Percentiles rank a stretch among this genome's conserved stretches.
Conservation (phyloP, 1,140 invertebrate genomes). For the Geopemphigus sp. region DNA sequence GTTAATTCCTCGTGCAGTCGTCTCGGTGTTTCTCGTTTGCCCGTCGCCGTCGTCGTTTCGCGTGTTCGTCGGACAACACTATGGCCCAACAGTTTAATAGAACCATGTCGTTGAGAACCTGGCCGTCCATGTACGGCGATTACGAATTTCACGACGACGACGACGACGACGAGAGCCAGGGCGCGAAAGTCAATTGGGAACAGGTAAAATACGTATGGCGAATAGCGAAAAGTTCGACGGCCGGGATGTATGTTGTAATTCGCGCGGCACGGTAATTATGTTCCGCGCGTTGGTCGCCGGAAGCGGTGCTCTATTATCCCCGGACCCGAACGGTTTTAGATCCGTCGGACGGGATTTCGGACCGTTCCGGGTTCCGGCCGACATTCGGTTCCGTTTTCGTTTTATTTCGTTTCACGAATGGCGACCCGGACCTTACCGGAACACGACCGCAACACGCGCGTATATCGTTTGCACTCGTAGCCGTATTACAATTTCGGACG, state of each 20-base stretch:
- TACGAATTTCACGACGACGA: conserved; percentile 31
- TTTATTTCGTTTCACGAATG: too few species aligned
- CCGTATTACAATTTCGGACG: too few species aligned
- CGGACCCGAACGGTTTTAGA: too few species aligned
- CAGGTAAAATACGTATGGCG: conserved; percentile 44
- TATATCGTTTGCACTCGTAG: too few species aligned
- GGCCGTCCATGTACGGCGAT: conserved; percentile 44
- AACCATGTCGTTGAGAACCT: conserved; percentile 33
- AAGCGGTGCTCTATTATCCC: too few species aligned
- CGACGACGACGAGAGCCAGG: not conserved
- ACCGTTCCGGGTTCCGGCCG: too few species aligned
- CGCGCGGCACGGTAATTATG: conserved; percentile 4
- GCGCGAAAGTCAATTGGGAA: conserved; percentile 29
- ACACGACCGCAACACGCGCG: too few species aligned
- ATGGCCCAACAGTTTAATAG: conserved; percentile 45
- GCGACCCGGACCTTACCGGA: too few species aligned
- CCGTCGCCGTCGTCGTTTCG: not conserved
- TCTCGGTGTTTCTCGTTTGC: too few species aligned
- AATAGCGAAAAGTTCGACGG: not conserved
- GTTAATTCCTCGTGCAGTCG: too few species aligned
- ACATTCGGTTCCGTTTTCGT: too few species aligned
- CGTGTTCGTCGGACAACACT: not conserved
- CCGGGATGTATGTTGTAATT: not conserved
- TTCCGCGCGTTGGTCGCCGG: not conserved
- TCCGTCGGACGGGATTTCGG: not conserved